Base-by-base conservation (phyloP, 2,888 invertebrate genomes). In the Brachylomia viminalis region DNA sequence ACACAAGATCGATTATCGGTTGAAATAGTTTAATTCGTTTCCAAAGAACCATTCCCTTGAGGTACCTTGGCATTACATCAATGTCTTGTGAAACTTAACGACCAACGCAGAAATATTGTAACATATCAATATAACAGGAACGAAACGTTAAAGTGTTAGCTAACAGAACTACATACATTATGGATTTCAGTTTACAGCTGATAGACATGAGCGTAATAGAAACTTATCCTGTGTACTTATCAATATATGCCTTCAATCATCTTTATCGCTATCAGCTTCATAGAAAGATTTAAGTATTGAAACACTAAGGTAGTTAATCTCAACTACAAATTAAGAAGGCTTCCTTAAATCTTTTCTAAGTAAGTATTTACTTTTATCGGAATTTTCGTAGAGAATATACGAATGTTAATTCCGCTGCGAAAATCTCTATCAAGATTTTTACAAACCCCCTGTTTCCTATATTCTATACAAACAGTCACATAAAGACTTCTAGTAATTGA, bases 51-150 rank as follows among this genome's bases (percentile, higher is more conserved):
- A 52, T 78, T 87, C 75, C 82, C 80, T 75, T 84, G 71, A 86
- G 62, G 68, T 75, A 79, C 75, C 64, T 79, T 76, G 70, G 68
- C 65, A 85, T 83, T 79, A 79, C 67, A 74, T 72, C 42, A 65
- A 65, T 65, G 71, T 62, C 73, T 82, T 86, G 79, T 81, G 80
- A 84, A 86, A 87, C 79, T 79, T 83, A 76, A 78, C 83, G 58
- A 49, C 74, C 65, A 68, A 80, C 76, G 65, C 76, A 79, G 75
- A 75, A 83, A 75, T 75, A 59, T 72, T 73, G 65, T 72, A 83
- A 73, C 73, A 83, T 82, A 74, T 64, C 74, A 61, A 61, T 69
- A 27, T 45, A 73, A 58, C 58, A 66, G 62, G 67, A 68, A 82
- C 69, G 30, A 70, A 72, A 61, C 56, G 33, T 73, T 69, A 38